These are phyloP conservation scores for Leptopterna dolabrata DNA, from an alignment of 2,888 invertebrate species.

Conservation along the genomic window DNA sequence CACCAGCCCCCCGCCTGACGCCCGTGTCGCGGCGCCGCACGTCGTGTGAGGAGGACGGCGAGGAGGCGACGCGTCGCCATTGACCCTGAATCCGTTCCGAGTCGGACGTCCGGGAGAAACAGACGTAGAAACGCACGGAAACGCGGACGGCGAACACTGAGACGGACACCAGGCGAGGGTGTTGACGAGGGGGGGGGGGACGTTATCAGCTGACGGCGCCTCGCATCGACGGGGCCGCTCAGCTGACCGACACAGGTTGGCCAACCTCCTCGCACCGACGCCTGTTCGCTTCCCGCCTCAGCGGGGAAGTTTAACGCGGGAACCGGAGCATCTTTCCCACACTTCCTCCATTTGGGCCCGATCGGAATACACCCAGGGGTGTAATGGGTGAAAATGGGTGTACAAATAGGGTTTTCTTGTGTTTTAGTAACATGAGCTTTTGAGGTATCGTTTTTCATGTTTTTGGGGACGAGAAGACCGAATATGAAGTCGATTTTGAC, in stretches of 20 bases:
- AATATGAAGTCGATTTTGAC: too few species aligned
- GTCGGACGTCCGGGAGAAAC: background rate
- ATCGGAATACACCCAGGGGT: too few species aligned
- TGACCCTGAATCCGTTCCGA: background rate
- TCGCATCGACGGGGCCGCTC: conserved; percentile 11
- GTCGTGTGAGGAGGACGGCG: background rate
- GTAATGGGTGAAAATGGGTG: too few species aligned
- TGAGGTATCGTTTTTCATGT: too few species aligned
- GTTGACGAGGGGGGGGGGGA: background rate
- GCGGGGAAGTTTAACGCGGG: background rate
- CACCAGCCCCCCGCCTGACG: background rate
- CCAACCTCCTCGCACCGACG: background rate
- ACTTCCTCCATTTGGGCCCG: too few species aligned
- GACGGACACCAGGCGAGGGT: background rate
- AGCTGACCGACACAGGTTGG: background rate
- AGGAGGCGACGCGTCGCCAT: conserved; percentile 28
- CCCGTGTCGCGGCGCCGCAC: background rate
- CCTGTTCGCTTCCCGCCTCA: background rate
- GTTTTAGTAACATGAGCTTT: too few species aligned
- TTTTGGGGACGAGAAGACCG: too few species aligned
- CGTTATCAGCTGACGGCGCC: conserved; percentile 19
- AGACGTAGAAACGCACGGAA: background rate
- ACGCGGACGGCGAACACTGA: background rate
- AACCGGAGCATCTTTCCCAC: background rate
- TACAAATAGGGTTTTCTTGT: too few species aligned